Percentiles rank a stretch among this genome's conserved stretches.
These are phyloP conservation scores for Noctua comes DNA, from an alignment of 2,888 invertebrate species.

Conservation along the genomic window DNA sequence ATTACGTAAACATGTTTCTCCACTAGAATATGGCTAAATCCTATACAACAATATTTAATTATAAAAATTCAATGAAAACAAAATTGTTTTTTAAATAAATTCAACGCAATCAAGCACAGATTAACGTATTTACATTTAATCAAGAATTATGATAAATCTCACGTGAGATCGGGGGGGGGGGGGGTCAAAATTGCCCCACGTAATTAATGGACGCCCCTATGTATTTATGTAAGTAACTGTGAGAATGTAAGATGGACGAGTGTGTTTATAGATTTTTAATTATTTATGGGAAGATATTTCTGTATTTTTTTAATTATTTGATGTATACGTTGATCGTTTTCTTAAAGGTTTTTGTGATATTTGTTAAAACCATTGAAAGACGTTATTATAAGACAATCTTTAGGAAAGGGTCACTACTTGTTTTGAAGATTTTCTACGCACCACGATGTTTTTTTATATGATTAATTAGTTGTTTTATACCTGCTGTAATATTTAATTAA, in stretches of 20 bases:
- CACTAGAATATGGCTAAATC: too few species aligned
- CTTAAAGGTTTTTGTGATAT: constrained; percentile 44
- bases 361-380: constrained; percentile 55
- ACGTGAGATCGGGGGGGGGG: too few species aligned
- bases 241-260: constrained; percentile 51
- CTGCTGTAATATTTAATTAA: constrained; percentile 17
- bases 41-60: too few species aligned
- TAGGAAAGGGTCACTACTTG: constrained; percentile 15
- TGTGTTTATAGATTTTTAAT: constrained; percentile 48
- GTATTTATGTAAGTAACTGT: constrained; percentile 65
- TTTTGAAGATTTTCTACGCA: constrained; percentile 5
- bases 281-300: constrained; percentile 58
- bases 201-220: neutral
- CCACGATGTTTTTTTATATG: neutral
- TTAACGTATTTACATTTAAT: too few species aligned
- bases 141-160: too few species aligned
- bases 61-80: too few species aligned
- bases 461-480: constrained; percentile 40
- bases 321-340: constrained; percentile 5
- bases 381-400: constrained; percentile 39
- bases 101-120: too few species aligned
- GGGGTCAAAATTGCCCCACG: too few species aligned
- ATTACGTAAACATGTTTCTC: too few species aligned
- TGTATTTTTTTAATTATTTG: constrained; percentile 2
- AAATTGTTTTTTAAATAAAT: too few species aligned